Conservation (phyloP, 92 coral and sea anemone species). For the Epizoanthus fatuus region DNA sequence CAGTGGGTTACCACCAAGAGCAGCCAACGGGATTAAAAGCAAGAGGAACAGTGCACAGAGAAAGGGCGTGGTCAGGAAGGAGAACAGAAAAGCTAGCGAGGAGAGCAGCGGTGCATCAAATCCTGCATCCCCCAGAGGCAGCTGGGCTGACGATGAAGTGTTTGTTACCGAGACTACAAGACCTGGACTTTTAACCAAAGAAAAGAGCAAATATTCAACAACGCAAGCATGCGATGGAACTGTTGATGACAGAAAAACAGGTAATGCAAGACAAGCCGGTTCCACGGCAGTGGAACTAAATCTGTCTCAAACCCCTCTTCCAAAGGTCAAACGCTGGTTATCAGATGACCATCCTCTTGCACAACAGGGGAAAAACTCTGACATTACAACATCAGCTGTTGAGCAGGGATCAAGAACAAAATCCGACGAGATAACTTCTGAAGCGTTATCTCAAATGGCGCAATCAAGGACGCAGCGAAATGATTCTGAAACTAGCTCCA, state of each 20-base stretch:
- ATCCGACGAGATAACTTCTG: no score
- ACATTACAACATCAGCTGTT: not conserved
- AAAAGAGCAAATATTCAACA: not conserved
- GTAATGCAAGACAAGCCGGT: not conserved
- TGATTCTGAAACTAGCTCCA: not conserved
- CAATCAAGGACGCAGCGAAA: not conserved
- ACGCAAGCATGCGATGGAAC: not conserved
- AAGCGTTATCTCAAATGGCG: not conserved
- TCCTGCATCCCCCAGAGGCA: constrained; percentile 12
- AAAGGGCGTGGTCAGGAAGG: not conserved
- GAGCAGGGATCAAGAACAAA: no score
- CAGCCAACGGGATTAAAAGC: not conserved
- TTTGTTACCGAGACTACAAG: not conserved
- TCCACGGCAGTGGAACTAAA: not conserved
- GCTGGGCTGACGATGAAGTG: constrained; percentile 31
- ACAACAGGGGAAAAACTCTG: not conserved
- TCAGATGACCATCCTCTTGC: constrained; percentile 10
- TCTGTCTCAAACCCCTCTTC: not conserved
- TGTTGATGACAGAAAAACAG: not conserved
- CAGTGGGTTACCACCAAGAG: not conserved
- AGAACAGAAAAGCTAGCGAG: not conserved
- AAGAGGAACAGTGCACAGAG: not conserved
- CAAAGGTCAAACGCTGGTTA: constrained; percentile 2
- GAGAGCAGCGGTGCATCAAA: not conserved
- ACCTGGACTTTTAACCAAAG: not conserved